Conservation (phyloP, 92 coral and sea anemone genomes). For the Porites evermanni region DNA sequence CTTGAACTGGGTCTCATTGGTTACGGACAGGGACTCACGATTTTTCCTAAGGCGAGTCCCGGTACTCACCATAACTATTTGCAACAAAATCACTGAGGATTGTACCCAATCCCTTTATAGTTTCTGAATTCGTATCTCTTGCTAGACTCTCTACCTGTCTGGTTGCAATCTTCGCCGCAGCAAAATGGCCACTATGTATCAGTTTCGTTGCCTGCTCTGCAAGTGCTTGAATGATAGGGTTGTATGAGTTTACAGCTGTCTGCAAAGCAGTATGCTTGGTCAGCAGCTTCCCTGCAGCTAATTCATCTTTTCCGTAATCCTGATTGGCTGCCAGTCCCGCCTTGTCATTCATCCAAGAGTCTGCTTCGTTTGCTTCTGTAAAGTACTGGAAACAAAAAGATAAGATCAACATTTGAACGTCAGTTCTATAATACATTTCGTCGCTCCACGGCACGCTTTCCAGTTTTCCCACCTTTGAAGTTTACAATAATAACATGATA, state of each 20-base stretch:
- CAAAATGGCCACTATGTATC: constrained; percentile 76
- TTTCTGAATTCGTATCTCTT: not conserved
- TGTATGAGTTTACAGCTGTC: constrained; percentile 82
- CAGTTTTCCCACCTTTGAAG: too few species aligned
- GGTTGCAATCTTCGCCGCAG: constrained; percentile 63
- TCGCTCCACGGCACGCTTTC: too few species aligned
- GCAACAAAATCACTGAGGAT: too few species aligned
- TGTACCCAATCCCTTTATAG: not conserved
- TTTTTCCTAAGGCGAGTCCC: too few species aligned
- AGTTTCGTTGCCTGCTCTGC: constrained; percentile 83
- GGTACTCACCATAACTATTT: too few species aligned
- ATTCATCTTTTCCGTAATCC: constrained; percentile 95
- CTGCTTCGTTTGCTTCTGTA: constrained; percentile 96
- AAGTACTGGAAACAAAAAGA: constrained; percentile 62
- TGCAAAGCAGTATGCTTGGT: constrained; percentile 88
- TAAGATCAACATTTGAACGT: too few species aligned
- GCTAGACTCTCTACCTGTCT: constrained; percentile 66
- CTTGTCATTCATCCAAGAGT: constrained; percentile 98
- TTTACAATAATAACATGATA: too few species aligned
- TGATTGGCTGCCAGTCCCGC: constrained; percentile 94
- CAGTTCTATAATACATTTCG: too few species aligned
- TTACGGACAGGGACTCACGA: too few species aligned
- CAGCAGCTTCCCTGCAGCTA: constrained; percentile 83
- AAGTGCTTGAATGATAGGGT: constrained; percentile 68
- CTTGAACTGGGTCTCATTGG: too few species aligned